Conservation (phyloP, 2,113 vertebrate genomes). For the Leptodactylus fuscus region DNA sequence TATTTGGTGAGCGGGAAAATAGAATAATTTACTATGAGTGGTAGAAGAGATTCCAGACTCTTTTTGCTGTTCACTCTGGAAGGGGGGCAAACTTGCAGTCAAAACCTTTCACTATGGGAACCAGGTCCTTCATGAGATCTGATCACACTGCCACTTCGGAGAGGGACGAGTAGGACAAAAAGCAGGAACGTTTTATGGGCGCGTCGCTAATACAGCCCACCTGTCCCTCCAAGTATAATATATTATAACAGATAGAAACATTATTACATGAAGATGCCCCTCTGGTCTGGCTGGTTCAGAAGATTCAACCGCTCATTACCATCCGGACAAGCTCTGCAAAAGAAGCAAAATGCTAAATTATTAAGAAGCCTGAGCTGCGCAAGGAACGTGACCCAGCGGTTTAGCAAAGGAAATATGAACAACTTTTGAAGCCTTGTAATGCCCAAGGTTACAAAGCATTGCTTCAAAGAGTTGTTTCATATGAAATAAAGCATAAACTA, state of each 20-base stretch:
- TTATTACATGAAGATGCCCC: neutral
- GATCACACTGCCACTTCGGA: neutral
- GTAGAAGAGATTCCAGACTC: neutral
- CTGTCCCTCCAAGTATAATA: slow-evolving; percentile 15
- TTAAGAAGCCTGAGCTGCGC: no score
- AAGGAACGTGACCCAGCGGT: slow-evolving; percentile 9
- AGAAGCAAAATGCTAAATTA: slow-evolving; percentile 17
- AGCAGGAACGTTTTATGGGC: neutral
- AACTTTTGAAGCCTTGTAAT: neutral
- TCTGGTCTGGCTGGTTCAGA: neutral
- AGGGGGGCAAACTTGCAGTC: neutral
- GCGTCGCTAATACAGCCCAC: neutral
- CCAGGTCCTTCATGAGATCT: neutral
- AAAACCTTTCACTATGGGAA: neutral
- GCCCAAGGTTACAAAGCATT: neutral
- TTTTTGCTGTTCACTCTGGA: neutral
- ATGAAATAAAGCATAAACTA: neutral
- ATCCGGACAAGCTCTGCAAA: slow-evolving; percentile 87
- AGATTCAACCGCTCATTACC: slow-evolving; percentile 87
- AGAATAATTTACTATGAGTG: slow-evolving; percentile 28
- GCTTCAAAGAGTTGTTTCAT: slow-evolving; percentile 13
- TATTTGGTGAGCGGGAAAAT: slow-evolving; percentile 22
- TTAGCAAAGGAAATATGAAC: slow-evolving; percentile 8
- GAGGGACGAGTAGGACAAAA: neutral
- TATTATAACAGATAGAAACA: slow-evolving; percentile 12